Evolutionary conservation across 2,888 invertebrate genomes (phyloP).

Genomic region (Lepidochitona cinerea): DNA sequence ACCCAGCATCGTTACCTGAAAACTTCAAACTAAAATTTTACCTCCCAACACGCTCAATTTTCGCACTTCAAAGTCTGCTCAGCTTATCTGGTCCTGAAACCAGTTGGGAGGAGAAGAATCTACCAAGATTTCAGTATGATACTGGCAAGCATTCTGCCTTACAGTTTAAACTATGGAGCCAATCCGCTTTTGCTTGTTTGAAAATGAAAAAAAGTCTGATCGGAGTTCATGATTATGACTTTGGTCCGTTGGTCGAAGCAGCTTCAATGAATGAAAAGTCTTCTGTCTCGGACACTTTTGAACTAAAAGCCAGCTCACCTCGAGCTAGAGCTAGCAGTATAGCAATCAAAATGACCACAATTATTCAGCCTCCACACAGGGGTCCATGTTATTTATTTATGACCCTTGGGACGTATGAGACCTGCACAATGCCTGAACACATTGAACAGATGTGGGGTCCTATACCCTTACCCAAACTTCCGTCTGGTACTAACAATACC

Average conservation of each 20-base stretch:
- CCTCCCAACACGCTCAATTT: background rate
- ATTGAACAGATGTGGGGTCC: conserved; percentile 68
- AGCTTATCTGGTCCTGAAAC: conserved; percentile 41
- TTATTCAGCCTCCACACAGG: conserved; percentile 45
- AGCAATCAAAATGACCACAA: conserved; percentile 40
- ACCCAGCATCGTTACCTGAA: conserved; percentile 20
- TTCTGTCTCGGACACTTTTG: background rate
- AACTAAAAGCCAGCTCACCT: conserved; percentile 51
- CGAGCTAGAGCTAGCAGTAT: conserved; percentile 44
- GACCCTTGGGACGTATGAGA: conserved; percentile 39
- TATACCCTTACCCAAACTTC: conserved; percentile 60
- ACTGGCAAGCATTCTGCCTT: conserved; percentile 66
- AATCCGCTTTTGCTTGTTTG: conserved; percentile 67
- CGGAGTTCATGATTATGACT: conserved; percentile 57
- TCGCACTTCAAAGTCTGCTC: conserved; percentile 14
- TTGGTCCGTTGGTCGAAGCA: conserved; percentile 47
- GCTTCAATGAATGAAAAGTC: conserved; percentile 33
- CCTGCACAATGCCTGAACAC: conserved; percentile 67
- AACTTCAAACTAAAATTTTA: conserved; percentile 54
- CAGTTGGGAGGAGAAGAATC: conserved; percentile 62
- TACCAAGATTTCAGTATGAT: conserved; percentile 62
- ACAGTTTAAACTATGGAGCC: conserved; percentile 57
- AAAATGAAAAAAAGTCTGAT: conserved; percentile 56
- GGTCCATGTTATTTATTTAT: conserved; percentile 50
- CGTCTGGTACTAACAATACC: conserved; percentile 59